A percentile compares a stretch with the other conserved stretches of the same genome.
phyloP scores from a whole-genome alignment of 1,140 invertebrate species.

The Bombus turneri region DNA sequence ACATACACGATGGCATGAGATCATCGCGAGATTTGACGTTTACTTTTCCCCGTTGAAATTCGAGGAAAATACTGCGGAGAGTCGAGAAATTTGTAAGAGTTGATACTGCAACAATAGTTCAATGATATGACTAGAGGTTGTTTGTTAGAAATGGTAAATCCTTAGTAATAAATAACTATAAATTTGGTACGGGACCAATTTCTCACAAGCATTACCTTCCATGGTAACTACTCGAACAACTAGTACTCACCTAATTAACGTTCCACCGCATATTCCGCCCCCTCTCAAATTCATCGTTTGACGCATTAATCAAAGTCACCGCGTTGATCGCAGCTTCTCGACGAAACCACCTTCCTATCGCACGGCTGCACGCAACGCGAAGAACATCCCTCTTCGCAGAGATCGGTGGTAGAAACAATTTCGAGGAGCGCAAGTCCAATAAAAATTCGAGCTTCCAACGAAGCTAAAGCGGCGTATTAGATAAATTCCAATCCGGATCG shows the following conservation, averaged over 20 bases:
- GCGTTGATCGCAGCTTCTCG: slow-evolving; percentile 16
- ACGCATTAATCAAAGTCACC: slow-evolving; percentile 33
- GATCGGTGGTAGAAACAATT: slow-evolving; percentile 35
- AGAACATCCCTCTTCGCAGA: neutral
- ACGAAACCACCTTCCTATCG: neutral
- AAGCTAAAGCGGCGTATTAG: slow-evolving; percentile 48
- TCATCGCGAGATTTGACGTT: neutral
- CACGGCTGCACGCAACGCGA: neutral
- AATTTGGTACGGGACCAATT: too few relatives aligned
- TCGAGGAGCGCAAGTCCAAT: neutral
- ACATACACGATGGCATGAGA: neutral
- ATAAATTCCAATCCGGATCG: slow-evolving; percentile 70
- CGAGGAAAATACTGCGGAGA: neutral
- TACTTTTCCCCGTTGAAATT: neutral
- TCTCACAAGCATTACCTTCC: too few relatives aligned
- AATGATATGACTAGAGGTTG: neutral
- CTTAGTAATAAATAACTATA: too few relatives aligned
- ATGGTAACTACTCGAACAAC: neutral
- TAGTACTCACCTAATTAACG: neutral
- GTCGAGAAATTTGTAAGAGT: neutral
- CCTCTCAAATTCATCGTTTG: neutral
- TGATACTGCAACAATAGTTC: too few relatives aligned
- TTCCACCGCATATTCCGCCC: neutral
- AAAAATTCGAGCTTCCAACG: slow-evolving; percentile 29
- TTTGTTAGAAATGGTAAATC: neutral